Percentiles rank a stretch among this genome's conserved stretches.
phyloP scores from a whole-genome alignment of 2,888 invertebrate genomes.

The Chloroclysta siterata region DNA sequence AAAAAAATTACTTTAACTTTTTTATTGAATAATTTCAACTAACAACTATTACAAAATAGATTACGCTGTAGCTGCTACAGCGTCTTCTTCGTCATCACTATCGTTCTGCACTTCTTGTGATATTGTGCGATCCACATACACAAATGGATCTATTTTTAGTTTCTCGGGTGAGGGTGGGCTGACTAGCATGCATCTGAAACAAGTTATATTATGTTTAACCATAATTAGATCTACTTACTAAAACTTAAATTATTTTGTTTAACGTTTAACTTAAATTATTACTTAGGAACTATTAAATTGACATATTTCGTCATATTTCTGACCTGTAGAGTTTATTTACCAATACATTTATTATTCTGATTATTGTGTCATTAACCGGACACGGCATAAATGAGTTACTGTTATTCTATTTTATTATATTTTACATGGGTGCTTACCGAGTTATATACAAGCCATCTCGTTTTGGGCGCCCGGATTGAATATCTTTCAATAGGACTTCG shows the following conservation, averaged over 20 bases:
- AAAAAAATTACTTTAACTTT: constrained; percentile 13
- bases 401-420: too few relatives aligned
- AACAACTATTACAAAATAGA: constrained; percentile 36
- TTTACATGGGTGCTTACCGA: constrained; percentile 70
- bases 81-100: constrained; percentile 75
- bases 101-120: constrained; percentile 72
- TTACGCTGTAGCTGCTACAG: constrained; percentile 58
- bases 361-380: too few relatives aligned
- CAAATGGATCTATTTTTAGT: constrained; percentile 88
- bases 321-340: too few relatives aligned
- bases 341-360: too few relatives aligned
- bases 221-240: too few relatives aligned
- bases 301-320: too few relatives aligned
- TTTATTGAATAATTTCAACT: constrained; percentile 36
- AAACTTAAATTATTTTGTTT: too few relatives aligned
- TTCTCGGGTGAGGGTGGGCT: constrained; percentile 88
- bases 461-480: constrained; percentile 87
- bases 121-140: constrained; percentile 71
- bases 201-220: constrained; percentile 14
- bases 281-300: too few relatives aligned
- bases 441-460: constrained; percentile 89
- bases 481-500: constrained; percentile 86
- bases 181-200: constrained; percentile 85
- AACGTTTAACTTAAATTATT: too few relatives aligned
- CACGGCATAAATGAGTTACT: too few relatives aligned